Evolutionary conservation across 1,140 invertebrate genomes (phyloP), one percentile per base, ranked within the genome.

Genomic region (Ganaspis sp.): DNA sequence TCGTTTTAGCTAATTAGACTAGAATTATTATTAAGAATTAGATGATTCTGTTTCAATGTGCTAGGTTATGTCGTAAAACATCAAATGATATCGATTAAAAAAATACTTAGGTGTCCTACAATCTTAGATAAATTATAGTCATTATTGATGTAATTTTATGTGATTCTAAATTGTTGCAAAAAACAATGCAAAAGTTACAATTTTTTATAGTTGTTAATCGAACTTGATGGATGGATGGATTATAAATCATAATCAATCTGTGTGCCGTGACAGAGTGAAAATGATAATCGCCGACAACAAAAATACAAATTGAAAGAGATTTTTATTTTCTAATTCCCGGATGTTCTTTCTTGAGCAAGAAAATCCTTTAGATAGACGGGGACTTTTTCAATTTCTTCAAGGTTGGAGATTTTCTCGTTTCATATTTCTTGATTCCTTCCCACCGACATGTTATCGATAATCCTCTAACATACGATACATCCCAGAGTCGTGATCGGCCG

Each of bases 391-490:
- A 64, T 64, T 64, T 64, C 58, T 64, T 64, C 58, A 64, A 29
- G 26, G 58, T 29, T 64, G 23, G 12, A 64, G 23, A 64, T 64
- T 64, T 64, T 64, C 58, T 64, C 58, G 58, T 64, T 64, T 64
- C 58, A 64, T 64, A 64, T 64, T 64, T 64, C 58, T 64, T 64
- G 58, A 29, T 26, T 64, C 58, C 58, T 64, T 64, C 58, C 58
- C 58, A 64, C 74, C 26, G 78, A 82, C 81, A 69, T 79, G 76
- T 80, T 81, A 81, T 79, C 79, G 81, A 81, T 83, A 83, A 79
- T 83, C 79, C 79, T 45, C 70, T 83, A 83, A 81, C 79, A 81
- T 78, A 79, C 75, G 81, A 80, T 81, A 80, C 77, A 75, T 64
- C 58, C 58, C 58, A 34, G 58, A 23, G 15, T 64, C 69, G 70